Percentiles rank a stretch among this genome's conserved stretches.
phyloP scores from a whole-genome alignment of 2,113 vertebrate genomes.

The Albula goreensis region DNA sequence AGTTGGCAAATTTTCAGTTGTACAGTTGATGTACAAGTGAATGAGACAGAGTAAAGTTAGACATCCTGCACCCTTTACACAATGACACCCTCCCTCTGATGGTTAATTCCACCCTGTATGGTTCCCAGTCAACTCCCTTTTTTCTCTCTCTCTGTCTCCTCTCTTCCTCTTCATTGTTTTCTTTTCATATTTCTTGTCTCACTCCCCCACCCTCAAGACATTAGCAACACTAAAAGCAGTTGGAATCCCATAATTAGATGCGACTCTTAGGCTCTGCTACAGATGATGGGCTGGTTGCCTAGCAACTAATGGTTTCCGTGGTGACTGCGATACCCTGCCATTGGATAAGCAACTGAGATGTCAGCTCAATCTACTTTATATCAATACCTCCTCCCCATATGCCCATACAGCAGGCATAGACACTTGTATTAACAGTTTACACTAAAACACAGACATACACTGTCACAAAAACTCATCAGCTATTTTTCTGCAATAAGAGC shows the following conservation, averaged over 20 bases:
- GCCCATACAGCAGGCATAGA: conserved; percentile 23
- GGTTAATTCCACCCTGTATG: neutral
- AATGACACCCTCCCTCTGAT: neutral
- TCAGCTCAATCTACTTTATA: conserved; percentile 40
- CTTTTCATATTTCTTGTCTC: conserved; percentile 22
- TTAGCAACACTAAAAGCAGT: conserved; percentile 58
- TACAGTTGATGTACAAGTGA: conserved; percentile 4
- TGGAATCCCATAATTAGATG: conserved; percentile 81
- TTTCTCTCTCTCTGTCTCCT: conserved; percentile 28
- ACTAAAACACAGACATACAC: neutral
- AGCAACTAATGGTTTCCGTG: conserved; percentile 90
- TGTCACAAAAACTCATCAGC: neutral
- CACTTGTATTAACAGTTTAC: neutral
- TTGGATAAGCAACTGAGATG: conserved; percentile 74
- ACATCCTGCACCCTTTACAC: neutral
- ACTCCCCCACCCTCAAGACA: conserved; percentile 17
- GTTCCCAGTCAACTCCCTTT: neutral
- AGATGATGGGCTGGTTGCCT: conserved; percentile 86
- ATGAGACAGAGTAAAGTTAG: conserved; percentile 15
- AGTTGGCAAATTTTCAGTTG: conserved; percentile 15
- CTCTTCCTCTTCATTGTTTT: conserved; percentile 10
- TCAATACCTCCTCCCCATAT: neutral
- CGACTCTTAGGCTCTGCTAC: conserved; percentile 66
- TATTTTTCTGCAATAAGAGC: neutral
- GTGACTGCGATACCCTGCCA: conserved; percentile 78